Base-by-base conservation (phyloP, 1,140 invertebrate genomes). In the Brachionus plicatilis region DNA sequence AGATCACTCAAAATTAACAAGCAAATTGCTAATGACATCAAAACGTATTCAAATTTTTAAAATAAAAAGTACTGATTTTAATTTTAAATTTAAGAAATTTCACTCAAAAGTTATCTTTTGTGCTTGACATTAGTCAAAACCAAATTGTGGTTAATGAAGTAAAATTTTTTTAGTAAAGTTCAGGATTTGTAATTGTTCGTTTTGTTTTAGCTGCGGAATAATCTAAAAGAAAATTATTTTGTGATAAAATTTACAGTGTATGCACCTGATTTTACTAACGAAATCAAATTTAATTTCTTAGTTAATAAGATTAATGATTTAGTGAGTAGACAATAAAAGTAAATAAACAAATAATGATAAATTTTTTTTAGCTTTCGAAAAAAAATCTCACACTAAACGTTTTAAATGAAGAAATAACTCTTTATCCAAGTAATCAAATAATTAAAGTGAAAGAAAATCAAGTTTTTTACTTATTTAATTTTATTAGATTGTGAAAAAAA, bases 71-170 rank as follows among this genome's bases (percentile, higher is more conserved):
- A 76, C 14, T 50, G 11, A 50, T 20, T 27, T 76, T 76, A 45
- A 3, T 8, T 47, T 27, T 70, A n/a, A 37, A 37, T 66, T 66
- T 27, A 20, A 76, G 72, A 47, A 76, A 76, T 76, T 76, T 76
- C 9, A 76, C 43, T 50, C 41, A 76, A 76, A 50, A 27, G 45
- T 12, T 76, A 27, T 76, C 72, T 12, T 20, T 45, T 24, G 27
- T 9, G 5, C 43, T 76, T 50, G 72, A 76, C 27, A 76, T 76
- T 14, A 50, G 72, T 50, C 7, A 7, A 11, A 76, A 76, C 47
- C 43, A 76, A 27, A 76, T 76, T 50, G 72, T 76, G 24, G 45
- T 76, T 29, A 76, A 76, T 76, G 72, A 76, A 50, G 72, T 76
- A 76, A 75, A 33, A 37, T n/a, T 75, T 43, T 1, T 14, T 70